Conservation (phyloP, 2,888 invertebrate species). For the Parnassius orleans region DNA sequence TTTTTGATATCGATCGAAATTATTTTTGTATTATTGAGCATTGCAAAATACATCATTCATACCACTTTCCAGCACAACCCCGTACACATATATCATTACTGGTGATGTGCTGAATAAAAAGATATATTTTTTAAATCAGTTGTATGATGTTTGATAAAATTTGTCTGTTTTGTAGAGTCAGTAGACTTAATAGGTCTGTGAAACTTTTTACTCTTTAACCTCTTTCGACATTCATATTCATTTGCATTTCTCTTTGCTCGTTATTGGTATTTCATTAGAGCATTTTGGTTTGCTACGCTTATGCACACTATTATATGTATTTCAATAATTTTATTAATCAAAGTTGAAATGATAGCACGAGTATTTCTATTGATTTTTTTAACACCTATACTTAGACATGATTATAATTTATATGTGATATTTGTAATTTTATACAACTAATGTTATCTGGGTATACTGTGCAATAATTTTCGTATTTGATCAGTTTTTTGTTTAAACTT, state of each 20-base stretch:
- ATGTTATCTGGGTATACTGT: neutral
- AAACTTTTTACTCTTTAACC: slow-evolving; percentile 14
- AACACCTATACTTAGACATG: neutral
- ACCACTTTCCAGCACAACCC: slow-evolving; percentile 49
- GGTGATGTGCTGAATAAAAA: slow-evolving; percentile 55
- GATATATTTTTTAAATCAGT: slow-evolving; percentile 4
- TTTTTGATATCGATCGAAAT: slow-evolving; percentile 49
- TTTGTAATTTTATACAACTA: neutral
- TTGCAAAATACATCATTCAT: slow-evolving; percentile 54
- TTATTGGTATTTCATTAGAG: slow-evolving; percentile 33
- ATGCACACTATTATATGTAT: slow-evolving; percentile 54
- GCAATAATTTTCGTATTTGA: neutral
- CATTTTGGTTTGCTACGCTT: slow-evolving; percentile 66
- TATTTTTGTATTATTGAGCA: slow-evolving; percentile 60
- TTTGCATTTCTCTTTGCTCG: slow-evolving; percentile 33
- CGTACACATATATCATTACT: slow-evolving; percentile 50
- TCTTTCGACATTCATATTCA: slow-evolving; percentile 27
- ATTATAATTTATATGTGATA: neutral
- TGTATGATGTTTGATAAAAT: neutral
- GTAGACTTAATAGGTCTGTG: slow-evolving; percentile 18
- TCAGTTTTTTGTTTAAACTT: neutral
- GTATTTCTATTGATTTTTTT: neutral
- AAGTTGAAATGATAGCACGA: slow-evolving; percentile 7
- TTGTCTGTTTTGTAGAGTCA: slow-evolving; percentile 18
- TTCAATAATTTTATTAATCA: slow-evolving; percentile 34